Evolutionary conservation across 2,888 invertebrate species (phyloP), one percentile per base, ranked within the genome.

Genomic region (Zeuzera pyrina): DNA sequence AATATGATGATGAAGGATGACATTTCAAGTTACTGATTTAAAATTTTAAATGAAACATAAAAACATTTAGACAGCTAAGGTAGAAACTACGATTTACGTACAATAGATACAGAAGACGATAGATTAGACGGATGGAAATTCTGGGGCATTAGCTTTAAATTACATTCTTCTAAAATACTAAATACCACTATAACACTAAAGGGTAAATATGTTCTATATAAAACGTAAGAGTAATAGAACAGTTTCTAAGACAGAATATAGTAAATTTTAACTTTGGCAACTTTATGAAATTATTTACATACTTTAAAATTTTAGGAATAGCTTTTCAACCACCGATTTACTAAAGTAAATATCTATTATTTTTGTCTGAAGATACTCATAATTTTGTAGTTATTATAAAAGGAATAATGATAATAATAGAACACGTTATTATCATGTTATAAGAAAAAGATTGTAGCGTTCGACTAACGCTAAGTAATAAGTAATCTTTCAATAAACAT

Each of bases 81-180:
- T 25, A 25, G 60, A 62, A 36, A 64, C 77, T 78, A 79, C 67
- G 40, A n/a, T 60, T 63, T 74, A 78, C 71, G 68, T 73, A 71
- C 52, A 73, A 67, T 78, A 79, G 69, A 67, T 77, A 81, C 65
- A 79, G 76, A 73, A 79, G 77, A 73, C 53, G 61, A 76, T 78
- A 81, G 67, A 60, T 59, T 66, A 73, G 81, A 83, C 84, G 84
- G 84, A 84, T 84, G 84, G 84, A 84, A 83, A 79, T 76, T 79
- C 84, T 84, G 84, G 84, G 84, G 84, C 84, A 68, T 76, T 77
- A 78, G 79, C 77, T 66, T 69, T 71, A 70, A 50, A 61, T 67
- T 72, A 71, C 49, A 58, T 55, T 54, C 59, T 49, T 55, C 61
- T 64, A 64, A 57, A 53, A 35, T 37, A 46, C 55, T 58, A 60